A percentile compares a stretch with the other conserved stretches of the same genome.
These are phyloP conservation scores for Leptura quadrifasciata DNA, from an alignment of 2,888 invertebrate species.

Conservation along the genomic window DNA sequence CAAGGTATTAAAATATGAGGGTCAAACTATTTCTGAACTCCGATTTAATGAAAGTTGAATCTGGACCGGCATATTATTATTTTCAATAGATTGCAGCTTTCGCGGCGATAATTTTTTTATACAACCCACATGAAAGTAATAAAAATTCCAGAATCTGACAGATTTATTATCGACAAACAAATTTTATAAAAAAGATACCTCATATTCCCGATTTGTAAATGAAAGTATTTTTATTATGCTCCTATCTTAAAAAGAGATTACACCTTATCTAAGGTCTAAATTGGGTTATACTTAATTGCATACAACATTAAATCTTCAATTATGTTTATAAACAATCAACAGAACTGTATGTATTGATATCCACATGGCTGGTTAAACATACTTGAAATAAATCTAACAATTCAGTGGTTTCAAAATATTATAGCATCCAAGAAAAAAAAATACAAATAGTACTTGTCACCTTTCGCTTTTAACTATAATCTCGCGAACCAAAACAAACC, in stretches of 20 bases:
- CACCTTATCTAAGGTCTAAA: background rate
- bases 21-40: too few relatives aligned
- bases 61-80: too few relatives aligned
- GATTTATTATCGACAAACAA: too few relatives aligned
- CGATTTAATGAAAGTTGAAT: too few relatives aligned
- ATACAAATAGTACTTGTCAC: slow-evolving; percentile 17
- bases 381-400: background rate
- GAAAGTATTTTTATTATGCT: background rate
- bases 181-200: too few relatives aligned
- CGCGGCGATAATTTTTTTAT: too few relatives aligned
- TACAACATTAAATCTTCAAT: too few relatives aligned
- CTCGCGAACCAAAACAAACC: slow-evolving; percentile 32
- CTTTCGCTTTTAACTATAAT: slow-evolving; percentile 9
- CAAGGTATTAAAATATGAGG: too few relatives aligned
- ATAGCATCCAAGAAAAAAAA: background rate
- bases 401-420: background rate
- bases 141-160: too few relatives aligned
- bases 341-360: background rate
- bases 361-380: slow-evolving; percentile 18
- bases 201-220: too few relatives aligned
- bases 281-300: background rate
- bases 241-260: background rate
- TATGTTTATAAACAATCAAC: background rate
- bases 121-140: too few relatives aligned
- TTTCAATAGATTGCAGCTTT: too few relatives aligned